Evolutionary conservation across 2,797 vertebrate genomes (phyloP).

Genomic region (Tangara arthus): DNA sequence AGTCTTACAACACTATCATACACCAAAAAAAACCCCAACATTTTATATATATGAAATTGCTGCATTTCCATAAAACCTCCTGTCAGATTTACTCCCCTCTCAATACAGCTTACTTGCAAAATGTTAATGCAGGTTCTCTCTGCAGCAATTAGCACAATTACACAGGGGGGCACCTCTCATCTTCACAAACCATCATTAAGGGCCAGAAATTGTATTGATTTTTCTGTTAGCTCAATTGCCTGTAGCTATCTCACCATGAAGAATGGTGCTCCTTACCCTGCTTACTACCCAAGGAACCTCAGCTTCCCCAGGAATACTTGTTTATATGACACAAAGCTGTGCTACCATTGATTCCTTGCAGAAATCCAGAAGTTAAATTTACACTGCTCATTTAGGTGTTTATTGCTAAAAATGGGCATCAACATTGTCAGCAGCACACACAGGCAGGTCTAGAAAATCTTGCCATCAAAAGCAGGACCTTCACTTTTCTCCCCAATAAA

Average conservation of each 20-base stretch:
- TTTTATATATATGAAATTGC: neutral
- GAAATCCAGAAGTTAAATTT: neutral
- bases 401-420: neutral
- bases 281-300: neutral
- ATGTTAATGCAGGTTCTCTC: neutral
- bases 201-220: slow-evolving; percentile 6
- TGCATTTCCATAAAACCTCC: neutral
- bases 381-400: neutral
- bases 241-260: neutral
- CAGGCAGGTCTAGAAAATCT: too few relatives aligned
- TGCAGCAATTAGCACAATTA: slow-evolving; percentile 1
- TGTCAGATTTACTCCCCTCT: neutral
- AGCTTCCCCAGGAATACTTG: neutral
- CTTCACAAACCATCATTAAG: slow-evolving; percentile 4
- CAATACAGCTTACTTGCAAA: slow-evolving; percentile 20
- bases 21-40: too few relatives aligned
- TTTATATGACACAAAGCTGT: neutral
- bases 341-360: accelerated
- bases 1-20: accelerated
- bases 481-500: neutral
- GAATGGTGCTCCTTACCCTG: neutral
- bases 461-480: accelerated
- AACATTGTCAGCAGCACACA: neutral
- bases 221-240: neutral
- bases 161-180: neutral